These are phyloP conservation scores for Deroplatys truncata DNA, from an alignment of 2,888 invertebrate genomes.

Conservation along the genomic window DNA sequence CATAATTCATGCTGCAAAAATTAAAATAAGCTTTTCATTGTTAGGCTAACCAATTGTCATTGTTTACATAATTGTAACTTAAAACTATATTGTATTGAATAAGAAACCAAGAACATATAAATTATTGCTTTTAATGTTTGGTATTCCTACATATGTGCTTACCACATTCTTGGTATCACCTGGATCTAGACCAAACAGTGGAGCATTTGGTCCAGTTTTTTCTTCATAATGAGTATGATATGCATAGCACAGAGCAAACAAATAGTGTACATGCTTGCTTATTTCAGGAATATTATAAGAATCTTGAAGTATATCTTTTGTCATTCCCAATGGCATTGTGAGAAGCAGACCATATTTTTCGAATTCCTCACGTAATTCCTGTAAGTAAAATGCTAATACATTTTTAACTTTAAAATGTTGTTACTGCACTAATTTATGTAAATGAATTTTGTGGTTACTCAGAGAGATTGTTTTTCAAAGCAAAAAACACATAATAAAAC, in stretches of 20 bases:
- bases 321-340: constrained; percentile 79
- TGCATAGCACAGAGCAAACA: constrained; percentile 87
- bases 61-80: too few species aligned
- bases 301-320: constrained; percentile 66
- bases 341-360: constrained; percentile 62
- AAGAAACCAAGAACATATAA: too few species aligned
- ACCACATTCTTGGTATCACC: constrained; percentile 66
- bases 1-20: too few species aligned
- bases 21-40: too few species aligned
- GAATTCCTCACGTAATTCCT: constrained; percentile 71
- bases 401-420: background rate
- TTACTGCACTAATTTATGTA: background rate
- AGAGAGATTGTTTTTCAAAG: too few species aligned
- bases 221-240: constrained; percentile 82
- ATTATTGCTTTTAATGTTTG: too few species aligned
- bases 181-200: constrained; percentile 53
- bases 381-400: constrained; percentile 25
- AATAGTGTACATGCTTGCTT: constrained; percentile 45
- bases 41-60: too few species aligned
- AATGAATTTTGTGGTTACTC: background rate
- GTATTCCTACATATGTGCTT: constrained; percentile 39
- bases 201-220: constrained; percentile 72
- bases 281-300: constrained; percentile 76
- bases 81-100: too few species aligned
- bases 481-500: background rate